Conservation (phyloP, 2,888 invertebrate species). For the Dermolepida albohirtum region DNA sequence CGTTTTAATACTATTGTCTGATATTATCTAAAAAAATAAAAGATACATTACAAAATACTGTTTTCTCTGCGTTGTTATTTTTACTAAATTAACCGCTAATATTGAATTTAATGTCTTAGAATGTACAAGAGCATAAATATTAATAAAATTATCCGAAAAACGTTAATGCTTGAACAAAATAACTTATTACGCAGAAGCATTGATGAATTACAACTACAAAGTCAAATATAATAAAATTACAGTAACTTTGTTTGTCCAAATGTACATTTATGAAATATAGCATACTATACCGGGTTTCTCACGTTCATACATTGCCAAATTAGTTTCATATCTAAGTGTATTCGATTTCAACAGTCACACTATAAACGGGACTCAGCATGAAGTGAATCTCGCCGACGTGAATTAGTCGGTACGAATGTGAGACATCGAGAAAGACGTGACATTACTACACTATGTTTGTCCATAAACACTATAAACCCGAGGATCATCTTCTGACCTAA, state of each 20-base stretch:
- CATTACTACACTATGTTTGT: constrained; percentile 61
- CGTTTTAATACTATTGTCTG: too few relatives aligned
- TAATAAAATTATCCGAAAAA: too few relatives aligned
- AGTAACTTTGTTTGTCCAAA: constrained; percentile 15
- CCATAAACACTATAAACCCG: constrained; percentile 65
- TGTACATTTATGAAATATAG: constrained; percentile 5
- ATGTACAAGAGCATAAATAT: too few relatives aligned
- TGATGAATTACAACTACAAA: neutral
- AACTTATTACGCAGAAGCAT: too few relatives aligned
- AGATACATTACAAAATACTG: too few relatives aligned
- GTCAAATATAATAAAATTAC: neutral
- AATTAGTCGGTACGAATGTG: constrained; percentile 22
- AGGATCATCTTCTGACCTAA: constrained; percentile 62
- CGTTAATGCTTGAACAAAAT: too few relatives aligned
- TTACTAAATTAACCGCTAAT: too few relatives aligned
- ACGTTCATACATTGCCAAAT: constrained; percentile 15
- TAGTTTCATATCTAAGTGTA: constrained; percentile 5
- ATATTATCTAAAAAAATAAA: too few relatives aligned
- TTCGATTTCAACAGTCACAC: constrained; percentile 1
- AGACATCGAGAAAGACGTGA: constrained; percentile 56
- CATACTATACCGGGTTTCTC: neutral
- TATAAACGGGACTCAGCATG: constrained; percentile 11
- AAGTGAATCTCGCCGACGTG: constrained; percentile 9
- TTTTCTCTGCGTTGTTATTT: too few relatives aligned
- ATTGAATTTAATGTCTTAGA: too few relatives aligned